phyloP scores from a whole-genome alignment of 2,113 vertebrate genomes.

The Sander lucioperca region DNA sequence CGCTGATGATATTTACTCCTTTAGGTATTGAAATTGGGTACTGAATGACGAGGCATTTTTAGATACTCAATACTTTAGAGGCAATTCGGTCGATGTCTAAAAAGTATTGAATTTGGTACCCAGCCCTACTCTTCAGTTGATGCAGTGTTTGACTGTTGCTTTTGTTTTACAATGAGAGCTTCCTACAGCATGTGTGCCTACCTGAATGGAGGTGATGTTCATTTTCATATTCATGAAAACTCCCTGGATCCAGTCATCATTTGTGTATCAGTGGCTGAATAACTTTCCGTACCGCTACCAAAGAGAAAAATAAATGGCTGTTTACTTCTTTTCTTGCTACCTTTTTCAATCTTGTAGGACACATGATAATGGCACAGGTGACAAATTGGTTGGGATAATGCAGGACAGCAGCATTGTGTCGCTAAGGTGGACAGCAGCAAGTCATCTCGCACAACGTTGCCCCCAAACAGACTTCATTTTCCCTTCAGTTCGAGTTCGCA shows the following conservation, averaged over 20 bases:
- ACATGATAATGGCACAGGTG: slow-evolving; percentile 22
- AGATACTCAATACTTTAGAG: too few relatives aligned
- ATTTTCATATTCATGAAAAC: slow-evolving; percentile 49
- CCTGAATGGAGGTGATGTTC: slow-evolving; percentile 37
- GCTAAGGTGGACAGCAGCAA: slow-evolving; percentile 9
- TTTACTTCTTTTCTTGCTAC: slow-evolving; percentile 25
- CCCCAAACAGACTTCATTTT: slow-evolving; percentile 58
- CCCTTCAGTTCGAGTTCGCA: slow-evolving; percentile 10
- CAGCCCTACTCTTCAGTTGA: neutral
- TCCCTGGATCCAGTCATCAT: slow-evolving; percentile 35
- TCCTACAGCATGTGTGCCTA: neutral
- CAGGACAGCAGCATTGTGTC: slow-evolving; percentile 50
- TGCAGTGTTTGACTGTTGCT: neutral
- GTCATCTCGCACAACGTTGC: slow-evolving; percentile 7
- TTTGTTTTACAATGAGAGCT: slow-evolving; percentile 18
- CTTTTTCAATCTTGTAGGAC: slow-evolving; percentile 16
- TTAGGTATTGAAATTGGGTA: too few relatives aligned
- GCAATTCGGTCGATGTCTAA: too few relatives aligned
- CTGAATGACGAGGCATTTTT: too few relatives aligned
- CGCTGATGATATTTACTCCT: too few relatives aligned
- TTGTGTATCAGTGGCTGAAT: slow-evolving; percentile 36
- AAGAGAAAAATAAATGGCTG: neutral
- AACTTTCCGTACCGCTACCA: slow-evolving; percentile 19
- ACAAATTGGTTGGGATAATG: slow-evolving; percentile 52
- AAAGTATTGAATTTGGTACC: too few relatives aligned